Conservation (phyloP, 2,797 vertebrate species). For the Coregonus suidteri region DNA sequence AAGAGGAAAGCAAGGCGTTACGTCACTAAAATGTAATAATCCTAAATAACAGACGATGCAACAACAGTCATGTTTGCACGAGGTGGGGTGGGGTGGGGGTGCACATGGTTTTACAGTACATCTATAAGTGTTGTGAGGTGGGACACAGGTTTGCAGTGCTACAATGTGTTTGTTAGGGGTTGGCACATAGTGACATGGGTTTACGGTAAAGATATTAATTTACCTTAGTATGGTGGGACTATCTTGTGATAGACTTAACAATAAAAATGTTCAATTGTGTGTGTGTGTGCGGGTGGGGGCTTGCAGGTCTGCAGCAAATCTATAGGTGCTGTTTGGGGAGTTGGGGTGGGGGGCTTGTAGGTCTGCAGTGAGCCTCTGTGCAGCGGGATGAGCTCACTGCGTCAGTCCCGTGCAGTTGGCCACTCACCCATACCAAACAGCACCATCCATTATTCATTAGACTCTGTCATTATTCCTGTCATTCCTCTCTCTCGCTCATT, state of each 20-base stretch:
- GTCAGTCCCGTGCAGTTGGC: neutral
- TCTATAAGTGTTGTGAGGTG: too few relatives aligned
- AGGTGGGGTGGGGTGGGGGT: neutral
- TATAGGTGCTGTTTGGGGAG: neutral
- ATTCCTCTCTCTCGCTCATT: constrained; percentile 2
- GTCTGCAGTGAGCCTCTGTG: constrained; percentile 1
- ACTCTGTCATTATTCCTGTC: neutral
- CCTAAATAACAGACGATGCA: neutral
- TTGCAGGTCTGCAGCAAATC: neutral
- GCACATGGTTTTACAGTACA: neutral
- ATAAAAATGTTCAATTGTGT: too few relatives aligned
- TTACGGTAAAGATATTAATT: too few relatives aligned
- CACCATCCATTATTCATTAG: neutral
- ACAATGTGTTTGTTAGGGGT: neutral
- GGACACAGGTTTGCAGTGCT: neutral
- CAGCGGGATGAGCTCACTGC: constrained; percentile 4
- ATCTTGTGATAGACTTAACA: too few relatives aligned
- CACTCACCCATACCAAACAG: neutral
- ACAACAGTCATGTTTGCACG: neutral
- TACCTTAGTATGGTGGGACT: too few relatives aligned
- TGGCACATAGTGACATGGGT: neutral
- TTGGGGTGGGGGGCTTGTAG: neutral
- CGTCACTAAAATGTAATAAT: constrained; percentile 1
- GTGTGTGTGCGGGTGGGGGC: neutral
- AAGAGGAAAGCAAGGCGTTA: neutral